Evolutionary conservation across 2,888 invertebrate species (phyloP).

Genomic region (Acleris emargana): DNA sequence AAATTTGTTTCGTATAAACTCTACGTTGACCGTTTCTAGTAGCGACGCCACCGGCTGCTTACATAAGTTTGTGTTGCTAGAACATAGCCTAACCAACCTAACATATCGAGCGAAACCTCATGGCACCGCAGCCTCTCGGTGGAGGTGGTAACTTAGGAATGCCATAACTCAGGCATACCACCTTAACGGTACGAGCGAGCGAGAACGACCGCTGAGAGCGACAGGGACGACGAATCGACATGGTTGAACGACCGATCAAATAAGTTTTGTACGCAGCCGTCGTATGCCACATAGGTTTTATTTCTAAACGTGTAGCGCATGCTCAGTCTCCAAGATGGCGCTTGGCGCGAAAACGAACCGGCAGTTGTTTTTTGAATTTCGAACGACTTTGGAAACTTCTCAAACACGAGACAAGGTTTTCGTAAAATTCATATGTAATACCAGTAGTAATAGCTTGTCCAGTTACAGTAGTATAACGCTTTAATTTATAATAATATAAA

Average conservation of each 20-base stretch:
- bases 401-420: not conserved
- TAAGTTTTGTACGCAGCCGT: constrained; percentile 78
- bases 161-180: constrained; percentile 81
- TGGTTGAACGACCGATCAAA: constrained; percentile 84
- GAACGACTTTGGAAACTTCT: not conserved
- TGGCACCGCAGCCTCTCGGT: constrained; percentile 75
- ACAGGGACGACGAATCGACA: constrained; percentile 62
- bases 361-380: constrained; percentile 39
- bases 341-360: constrained; percentile 51
- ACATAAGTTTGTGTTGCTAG: constrained; percentile 3
- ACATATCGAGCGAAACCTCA: constrained; percentile 66
- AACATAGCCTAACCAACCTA: constrained; percentile 29
- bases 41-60: not conserved
- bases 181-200: constrained; percentile 77
- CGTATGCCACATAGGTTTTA: constrained; percentile 78
- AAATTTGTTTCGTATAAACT: not conserved
- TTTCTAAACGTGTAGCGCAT: constrained; percentile 71
- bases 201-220: constrained; percentile 57
- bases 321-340: constrained; percentile 68
- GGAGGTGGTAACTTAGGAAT: constrained; percentile 79
- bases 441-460: no score
- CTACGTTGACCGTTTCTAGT: constrained; percentile 1
- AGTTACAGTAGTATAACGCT: no score
- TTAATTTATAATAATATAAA: no score
- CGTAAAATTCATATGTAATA: no score